Conservation (phyloP, 2,888 invertebrate species). For the Heliconius ismenius region DNA sequence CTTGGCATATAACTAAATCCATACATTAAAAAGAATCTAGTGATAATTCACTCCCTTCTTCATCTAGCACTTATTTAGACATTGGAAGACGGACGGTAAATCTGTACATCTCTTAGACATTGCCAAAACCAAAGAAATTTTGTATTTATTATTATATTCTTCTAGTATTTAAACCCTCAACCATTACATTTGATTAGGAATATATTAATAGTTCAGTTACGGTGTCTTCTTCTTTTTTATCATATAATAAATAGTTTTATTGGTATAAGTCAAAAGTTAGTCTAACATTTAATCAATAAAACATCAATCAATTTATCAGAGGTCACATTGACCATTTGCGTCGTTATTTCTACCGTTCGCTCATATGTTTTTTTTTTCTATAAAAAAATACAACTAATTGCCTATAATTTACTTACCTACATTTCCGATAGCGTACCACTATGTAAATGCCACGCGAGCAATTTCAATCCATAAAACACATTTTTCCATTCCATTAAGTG, state of each 20-base stretch:
- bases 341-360: not conserved
- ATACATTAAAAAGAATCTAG: too few relatives aligned
- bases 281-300: not conserved
- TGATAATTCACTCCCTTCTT: too few relatives aligned
- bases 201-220: not conserved
- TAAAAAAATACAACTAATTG: constrained; percentile 28
- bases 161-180: too few relatives aligned
- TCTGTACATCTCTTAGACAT: too few relatives aligned
- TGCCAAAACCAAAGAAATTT: too few relatives aligned
- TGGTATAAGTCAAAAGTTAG: not conserved
- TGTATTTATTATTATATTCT: too few relatives aligned
- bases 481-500: constrained; percentile 28
- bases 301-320: constrained; percentile 5
- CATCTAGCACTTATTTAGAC: too few relatives aligned
- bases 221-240: not conserved
- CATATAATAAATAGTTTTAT: not conserved
- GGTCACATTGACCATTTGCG: constrained; percentile 13
- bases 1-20: too few relatives aligned
- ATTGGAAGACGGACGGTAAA: too few relatives aligned
- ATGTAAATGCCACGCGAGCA: constrained; percentile 23
- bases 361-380: constrained; percentile 4
- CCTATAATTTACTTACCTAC: constrained; percentile 28
- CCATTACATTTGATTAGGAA: not conserved
- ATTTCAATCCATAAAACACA: constrained; percentile 31
- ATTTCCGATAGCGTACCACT: constrained; percentile 22